Evolutionary conservation across 2,113 vertebrate genomes (phyloP).

Genomic region (Sardina pilchardus): DNA sequence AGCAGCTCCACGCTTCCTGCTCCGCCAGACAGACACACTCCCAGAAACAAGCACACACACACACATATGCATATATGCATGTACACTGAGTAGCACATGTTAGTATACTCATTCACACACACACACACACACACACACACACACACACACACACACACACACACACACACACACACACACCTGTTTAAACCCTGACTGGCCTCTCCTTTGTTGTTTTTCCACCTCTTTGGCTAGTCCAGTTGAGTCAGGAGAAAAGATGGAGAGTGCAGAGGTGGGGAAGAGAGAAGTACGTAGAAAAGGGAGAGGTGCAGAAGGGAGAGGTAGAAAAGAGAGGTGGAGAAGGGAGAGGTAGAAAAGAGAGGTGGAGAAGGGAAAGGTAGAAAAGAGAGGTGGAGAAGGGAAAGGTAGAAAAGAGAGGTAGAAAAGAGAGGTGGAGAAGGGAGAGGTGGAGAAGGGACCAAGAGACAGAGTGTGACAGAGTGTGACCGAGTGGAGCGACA

Average conservation of each 20-base stretch:
- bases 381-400: too few species aligned
- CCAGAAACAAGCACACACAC: not conserved
- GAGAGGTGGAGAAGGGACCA: too few species aligned
- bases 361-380: too few species aligned
- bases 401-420: too few species aligned
- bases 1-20: not conserved
- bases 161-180: not conserved
- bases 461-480: too few species aligned
- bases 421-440: too few species aligned
- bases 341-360: too few species aligned
- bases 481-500: too few species aligned
- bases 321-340: not conserved
- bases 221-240: not conserved
- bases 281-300: too few species aligned
- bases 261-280: not conserved
- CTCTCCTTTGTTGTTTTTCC: not conserved
- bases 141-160: not conserved
- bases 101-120: not conserved
- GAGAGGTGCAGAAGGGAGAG: too few species aligned
- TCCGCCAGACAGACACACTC: constrained; percentile 20
- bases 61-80: not conserved
- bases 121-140: not conserved
- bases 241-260: not conserved
- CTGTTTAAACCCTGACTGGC: not conserved
- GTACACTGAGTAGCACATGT: not conserved